Evolutionary conservation across 2,113 vertebrate species (phyloP), one percentile per base, ranked within the genome.

Genomic region (Campylomormyrus tamandua): DNA sequence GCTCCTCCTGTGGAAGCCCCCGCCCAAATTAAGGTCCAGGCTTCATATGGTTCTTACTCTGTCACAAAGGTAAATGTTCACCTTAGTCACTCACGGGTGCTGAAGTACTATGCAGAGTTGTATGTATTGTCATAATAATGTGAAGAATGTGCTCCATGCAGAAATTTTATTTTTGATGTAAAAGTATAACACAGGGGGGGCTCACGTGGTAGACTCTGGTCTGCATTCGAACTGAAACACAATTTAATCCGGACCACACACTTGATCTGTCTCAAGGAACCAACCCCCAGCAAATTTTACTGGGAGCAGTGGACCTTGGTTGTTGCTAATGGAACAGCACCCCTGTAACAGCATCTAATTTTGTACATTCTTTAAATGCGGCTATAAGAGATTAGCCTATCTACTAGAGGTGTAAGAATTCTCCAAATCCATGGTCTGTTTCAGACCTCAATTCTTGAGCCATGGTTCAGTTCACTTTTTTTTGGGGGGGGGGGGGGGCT

Each of bases 31-130:
- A 89, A 91, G 66, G 90, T 95, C 13, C 92, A 90, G 66, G 95
- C 95, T 89, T 90, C 94, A 0, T 95, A 95, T 88, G 95, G 95
- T 58, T 93, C 94, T 50, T 94, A 95, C 86, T 94, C 94, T 5
- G 93, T 94, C 11, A 94, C 93, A 89, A 93, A 95, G 94, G 95
- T 96, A 91, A 85, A 24, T 8, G 19, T 1, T 8, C 27, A 31
- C 24, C 27, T 42, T n/a, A 62, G 58, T 24, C n/a, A 62, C 58
- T 62, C 70, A n/a, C n/a, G 21, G 0, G 9, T 13, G 70, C 74
- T 42, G 21, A 27, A 9, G 8, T 46, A 45, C n/a, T 39, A 27
- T n/a, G 56, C 39, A 46, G 21, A n/a, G 7, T 45, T 9, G 13
- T 52, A 17, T 17, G 50, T 52, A 52, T 17, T 4, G 50, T 52